Base-by-base conservation (phyloP, 2,797 vertebrate species). In the Micropoecilia bifurca region DNA sequence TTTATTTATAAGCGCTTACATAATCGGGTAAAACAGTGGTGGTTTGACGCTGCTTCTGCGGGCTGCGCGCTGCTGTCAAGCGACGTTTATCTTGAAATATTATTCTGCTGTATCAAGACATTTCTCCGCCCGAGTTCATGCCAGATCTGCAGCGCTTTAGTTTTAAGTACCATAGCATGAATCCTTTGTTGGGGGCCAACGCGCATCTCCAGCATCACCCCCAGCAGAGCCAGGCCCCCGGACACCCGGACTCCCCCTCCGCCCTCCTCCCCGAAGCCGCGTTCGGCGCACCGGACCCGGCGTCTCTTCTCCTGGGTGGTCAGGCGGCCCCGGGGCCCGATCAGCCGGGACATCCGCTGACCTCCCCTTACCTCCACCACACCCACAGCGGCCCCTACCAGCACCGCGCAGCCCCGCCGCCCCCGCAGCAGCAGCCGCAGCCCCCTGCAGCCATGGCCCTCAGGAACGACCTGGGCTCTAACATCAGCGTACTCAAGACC, bases 401-500 rank as follows among this genome's bases (percentile, higher is more conserved):
- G 28, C 93, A 87, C 77, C 94, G 94, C 80, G 69, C 87, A 0
- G 93, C 84, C 68, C 89, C 22, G 41, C 41, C 3, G 68, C 66
- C 92, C 85, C 66, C 8, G 39, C 66, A 13, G 68, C 68, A 71
- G 68, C 41, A 71, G 68, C 68, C 92, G 85, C 95, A 86, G 45
- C 96, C 82, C 28, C 97, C 95, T 61, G 97, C 96, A 74, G 97
- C 98, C 88, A 97, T 98, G 96, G 98, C 97, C 12, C 95, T 99
- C 46, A 96, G 98, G 80, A 99, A 99, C 90, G 98, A 99, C 96
- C 89, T 99, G 91, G 98, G 98, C 61, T 99, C 98, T 90, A 99
- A 99, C 95, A 99, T 99, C 94, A 97, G 96, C 85, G 97, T 99
- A 83, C 96, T 99, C 30, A 99, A 99, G 93, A 98, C 97, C 3